A percentile compares a stretch with the other conserved stretches of the same genome.
Evolutionary conservation across 92 coral and sea anemone species (phyloP).

Genomic region (Chrysogorgia sp.): DNA sequence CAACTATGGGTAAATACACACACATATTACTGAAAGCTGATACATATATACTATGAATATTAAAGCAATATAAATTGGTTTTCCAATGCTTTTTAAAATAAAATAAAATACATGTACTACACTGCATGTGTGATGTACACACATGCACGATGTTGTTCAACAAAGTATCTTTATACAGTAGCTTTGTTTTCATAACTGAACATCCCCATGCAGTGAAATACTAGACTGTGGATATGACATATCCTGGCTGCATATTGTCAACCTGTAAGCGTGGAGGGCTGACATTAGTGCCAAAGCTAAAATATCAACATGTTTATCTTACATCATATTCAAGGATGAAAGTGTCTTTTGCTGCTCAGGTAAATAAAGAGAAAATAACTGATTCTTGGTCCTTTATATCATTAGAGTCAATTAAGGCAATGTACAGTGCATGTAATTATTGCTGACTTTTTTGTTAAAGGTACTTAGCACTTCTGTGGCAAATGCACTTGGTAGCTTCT

Average conservation of each 20-base stretch:
- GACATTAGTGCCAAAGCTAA: conserved; percentile 39
- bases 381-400: background rate
- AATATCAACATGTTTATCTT: conserved; percentile 18
- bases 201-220: too few species aligned
- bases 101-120: too few species aligned
- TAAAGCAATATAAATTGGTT: too few species aligned
- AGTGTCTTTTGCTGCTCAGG: conserved; percentile 45
- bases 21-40: background rate
- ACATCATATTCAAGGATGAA: conserved; percentile 36
- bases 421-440: too few species aligned
- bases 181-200: too few species aligned
- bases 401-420: background rate
- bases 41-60: background rate
- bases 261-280: conserved; percentile 28
- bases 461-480: conserved; percentile 30
- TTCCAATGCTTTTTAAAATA: too few species aligned
- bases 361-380: background rate
- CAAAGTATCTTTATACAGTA: too few species aligned
- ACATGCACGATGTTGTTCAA: too few species aligned
- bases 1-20: conserved; percentile 14
- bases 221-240: conserved; percentile 22
- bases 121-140: too few species aligned
- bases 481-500: conserved; percentile 3
- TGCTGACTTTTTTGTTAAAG: background rate
- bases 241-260: conserved; percentile 24